A percentile compares a stretch with the other conserved stretches of the same genome.
These are phyloP conservation scores for Drosophila prosaltans DNA, from an alignment of 1,140 invertebrate genomes.

Conservation along the genomic window DNA sequence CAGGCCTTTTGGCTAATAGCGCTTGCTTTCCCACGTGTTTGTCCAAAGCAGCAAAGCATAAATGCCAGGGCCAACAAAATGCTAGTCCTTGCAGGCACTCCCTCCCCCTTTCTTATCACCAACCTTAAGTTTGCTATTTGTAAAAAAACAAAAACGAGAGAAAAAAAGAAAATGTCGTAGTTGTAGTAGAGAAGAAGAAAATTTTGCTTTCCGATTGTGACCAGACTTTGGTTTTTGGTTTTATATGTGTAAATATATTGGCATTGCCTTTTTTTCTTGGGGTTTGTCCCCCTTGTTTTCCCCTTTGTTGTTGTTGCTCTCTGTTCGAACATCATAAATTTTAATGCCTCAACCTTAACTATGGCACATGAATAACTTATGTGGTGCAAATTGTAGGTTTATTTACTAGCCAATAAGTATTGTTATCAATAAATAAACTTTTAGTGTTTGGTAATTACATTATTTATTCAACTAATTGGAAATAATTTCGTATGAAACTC, in stretches of 20 bases:
- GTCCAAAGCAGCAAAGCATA: slow-evolving; percentile 44
- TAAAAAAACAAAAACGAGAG: too few species aligned
- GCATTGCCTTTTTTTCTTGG: background rate
- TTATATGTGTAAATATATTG: slow-evolving; percentile 3
- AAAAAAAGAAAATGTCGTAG: background rate
- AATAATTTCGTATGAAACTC: slow-evolving; percentile 8
- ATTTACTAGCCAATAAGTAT: slow-evolving; percentile 9
- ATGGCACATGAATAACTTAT: slow-evolving; percentile 16
- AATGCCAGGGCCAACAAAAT: slow-evolving; percentile 41
- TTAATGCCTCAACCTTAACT: slow-evolving; percentile 18
- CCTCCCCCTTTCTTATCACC: too few species aligned
- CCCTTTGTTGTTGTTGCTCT: background rate
- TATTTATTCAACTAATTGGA: slow-evolving; percentile 13
- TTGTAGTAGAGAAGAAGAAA: background rate
- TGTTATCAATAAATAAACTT: slow-evolving; percentile 18
- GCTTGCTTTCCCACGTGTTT: slow-evolving; percentile 17
- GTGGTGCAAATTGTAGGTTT: slow-evolving; percentile 11
- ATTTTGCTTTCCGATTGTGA: slow-evolving; percentile 8
- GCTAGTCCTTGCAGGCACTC: slow-evolving; percentile 1
- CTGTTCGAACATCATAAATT: slow-evolving; percentile 13
- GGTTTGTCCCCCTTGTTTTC: background rate
- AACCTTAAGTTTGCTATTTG: background rate
- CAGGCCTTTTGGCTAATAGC: slow-evolving; percentile 74
- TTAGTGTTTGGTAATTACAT: slow-evolving; percentile 15
- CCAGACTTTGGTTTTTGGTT: slow-evolving; percentile 16